A percentile compares a stretch with the other conserved stretches of the same genome.
These are phyloP conservation scores for Orthonyx spaldingii DNA, from an alignment of 2,113 vertebrate species.

Conservation along the genomic window DNA sequence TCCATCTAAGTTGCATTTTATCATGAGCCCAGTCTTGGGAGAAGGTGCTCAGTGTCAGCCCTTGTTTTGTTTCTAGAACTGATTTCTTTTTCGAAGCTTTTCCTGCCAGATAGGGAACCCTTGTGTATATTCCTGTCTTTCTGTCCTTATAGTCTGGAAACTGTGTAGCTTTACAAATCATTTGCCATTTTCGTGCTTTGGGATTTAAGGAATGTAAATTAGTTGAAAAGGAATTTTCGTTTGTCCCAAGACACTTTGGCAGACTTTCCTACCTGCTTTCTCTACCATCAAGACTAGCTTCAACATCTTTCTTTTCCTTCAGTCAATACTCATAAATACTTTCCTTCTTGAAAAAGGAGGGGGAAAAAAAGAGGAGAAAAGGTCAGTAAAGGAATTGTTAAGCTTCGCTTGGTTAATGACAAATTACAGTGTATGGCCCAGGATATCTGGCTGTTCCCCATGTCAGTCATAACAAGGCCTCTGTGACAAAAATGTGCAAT, in stretches of 20 bases:
- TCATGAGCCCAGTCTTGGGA: background rate
- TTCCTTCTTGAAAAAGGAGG: background rate
- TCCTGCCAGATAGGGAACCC: background rate
- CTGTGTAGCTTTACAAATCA: background rate
- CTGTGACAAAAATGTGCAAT: background rate
- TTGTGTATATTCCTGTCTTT: background rate
- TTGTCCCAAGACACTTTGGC: background rate
- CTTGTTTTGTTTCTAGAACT: background rate
- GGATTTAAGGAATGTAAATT: background rate
- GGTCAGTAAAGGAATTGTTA: background rate
- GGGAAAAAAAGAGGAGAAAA: background rate
- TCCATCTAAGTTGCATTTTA: background rate
- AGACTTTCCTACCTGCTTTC: background rate
- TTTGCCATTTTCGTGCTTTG: background rate
- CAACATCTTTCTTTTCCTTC: background rate
- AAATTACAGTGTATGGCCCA: background rate
- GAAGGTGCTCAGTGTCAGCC: background rate
- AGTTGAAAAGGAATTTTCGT: background rate
- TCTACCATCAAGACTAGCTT: background rate
- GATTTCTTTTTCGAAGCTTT: background rate
- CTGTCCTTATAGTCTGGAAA: background rate
- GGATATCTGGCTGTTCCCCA: background rate
- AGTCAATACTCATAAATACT: background rate
- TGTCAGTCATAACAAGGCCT: background rate
- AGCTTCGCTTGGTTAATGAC: background rate